Conservation (phyloP, 2,113 vertebrate genomes). For the Barnardius zonarius region DNA sequence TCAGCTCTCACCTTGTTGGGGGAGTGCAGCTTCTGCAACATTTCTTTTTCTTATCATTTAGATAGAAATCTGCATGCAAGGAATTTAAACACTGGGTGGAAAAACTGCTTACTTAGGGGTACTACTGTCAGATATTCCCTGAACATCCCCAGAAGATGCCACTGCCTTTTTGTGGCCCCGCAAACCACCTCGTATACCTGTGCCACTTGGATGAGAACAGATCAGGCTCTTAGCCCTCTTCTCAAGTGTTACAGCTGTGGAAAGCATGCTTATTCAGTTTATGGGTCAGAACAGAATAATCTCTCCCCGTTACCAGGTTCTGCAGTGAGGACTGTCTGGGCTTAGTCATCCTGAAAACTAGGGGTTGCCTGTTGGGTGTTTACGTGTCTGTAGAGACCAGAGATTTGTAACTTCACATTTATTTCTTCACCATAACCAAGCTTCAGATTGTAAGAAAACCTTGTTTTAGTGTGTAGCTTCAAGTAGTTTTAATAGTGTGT, state of each 20-base stretch:
- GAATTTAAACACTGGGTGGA: background rate
- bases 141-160: background rate
- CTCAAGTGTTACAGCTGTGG: background rate
- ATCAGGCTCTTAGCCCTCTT: background rate
- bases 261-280: background rate
- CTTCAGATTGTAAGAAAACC: background rate
- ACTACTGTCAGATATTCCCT: background rate
- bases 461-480: background rate
- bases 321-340: background rate
- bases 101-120: background rate
- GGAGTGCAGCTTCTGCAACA: background rate
- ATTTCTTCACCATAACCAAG: background rate
- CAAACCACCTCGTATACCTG: fast-evolving
- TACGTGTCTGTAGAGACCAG: background rate
- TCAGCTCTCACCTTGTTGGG: background rate
- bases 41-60: background rate
- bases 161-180: background rate
- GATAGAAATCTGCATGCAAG: background rate
- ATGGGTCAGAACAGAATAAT: background rate
- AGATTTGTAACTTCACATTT: background rate
- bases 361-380: background rate
- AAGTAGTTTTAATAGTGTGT: background rate
- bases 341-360: background rate
- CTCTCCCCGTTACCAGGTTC: background rate
- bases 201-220: background rate